Evolutionary conservation across 1,140 invertebrate genomes (phyloP), one percentile per base, ranked within the genome.

Genomic region (Calephelis nemesis): DNA sequence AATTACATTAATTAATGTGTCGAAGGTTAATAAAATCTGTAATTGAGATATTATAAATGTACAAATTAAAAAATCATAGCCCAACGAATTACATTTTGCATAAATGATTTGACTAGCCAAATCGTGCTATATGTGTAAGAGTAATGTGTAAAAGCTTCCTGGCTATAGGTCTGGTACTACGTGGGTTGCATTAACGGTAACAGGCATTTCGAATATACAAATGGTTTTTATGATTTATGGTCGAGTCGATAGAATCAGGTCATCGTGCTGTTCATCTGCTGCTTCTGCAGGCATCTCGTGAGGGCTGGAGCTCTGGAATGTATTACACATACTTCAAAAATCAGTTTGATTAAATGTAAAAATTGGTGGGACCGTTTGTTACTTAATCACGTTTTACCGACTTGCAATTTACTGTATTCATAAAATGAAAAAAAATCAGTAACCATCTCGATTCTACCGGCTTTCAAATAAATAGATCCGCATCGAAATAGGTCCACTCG

Each of bases 291-390:
- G 72, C 91, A 92, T 66, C 90, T 82, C 68, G 88, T 91, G 47
- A 92, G 86, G 48, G 83, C 81, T 19, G 88, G 88, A 48, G 91
- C 84, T 75, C 91, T 92, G 88, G 39, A 87, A 90, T 62, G 72
- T 71, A 83, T 1, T 4, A 30, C 30, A 2, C 30, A 4, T 30
- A 30, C 30, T 30, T 30, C 30, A 30, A 30, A 30, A 30, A 2
- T 30, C 30, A 30, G 4, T 4, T 30, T 30, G 30, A 30, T 30
- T 30, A 30, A 30, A 30, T 30, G 30, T 30, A 4, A 30, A 30
- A 30, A 30, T 30, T 30, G 1, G 30, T 2, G 30, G 30, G 2
- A 2, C 30, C 4, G 4, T 30, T 30, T 30, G 30, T 30, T 30
- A 30, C 1, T 30, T 30, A 30, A 30, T 30, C 30, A 30, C 30